phyloP scores from a whole-genome alignment of 2,113 vertebrate species.

The Centropus unirufus region DNA sequence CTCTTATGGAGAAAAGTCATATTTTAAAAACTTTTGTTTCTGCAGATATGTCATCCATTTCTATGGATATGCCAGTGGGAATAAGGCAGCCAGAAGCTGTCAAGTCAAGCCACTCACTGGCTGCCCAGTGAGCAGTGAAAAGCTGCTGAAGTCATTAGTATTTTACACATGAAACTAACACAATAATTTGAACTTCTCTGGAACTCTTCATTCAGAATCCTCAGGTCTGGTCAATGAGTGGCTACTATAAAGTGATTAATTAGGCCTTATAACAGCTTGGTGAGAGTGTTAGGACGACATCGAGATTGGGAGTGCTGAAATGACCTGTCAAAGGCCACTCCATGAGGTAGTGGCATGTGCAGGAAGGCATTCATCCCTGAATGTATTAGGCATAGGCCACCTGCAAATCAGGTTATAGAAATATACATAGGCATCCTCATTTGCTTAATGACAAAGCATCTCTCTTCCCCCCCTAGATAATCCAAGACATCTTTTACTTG shows the following conservation, averaged over 20 bases:
- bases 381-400: neutral
- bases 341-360: neutral
- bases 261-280: neutral
- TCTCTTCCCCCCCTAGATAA: neutral
- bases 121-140: conserved; percentile 26
- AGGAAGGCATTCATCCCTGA: neutral
- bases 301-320: neutral
- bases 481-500: neutral
- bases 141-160: conserved; percentile 46
- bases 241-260: neutral
- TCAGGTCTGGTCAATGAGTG: neutral
- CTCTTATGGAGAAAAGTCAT: neutral
- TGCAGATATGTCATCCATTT: conserved; percentile 44
- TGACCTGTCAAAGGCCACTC: neutral
- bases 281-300: neutral
- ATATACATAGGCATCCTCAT: neutral
- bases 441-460: neutral
- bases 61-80: conserved; percentile 31
- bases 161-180: conserved; percentile 31
- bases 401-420: neutral
- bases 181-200: neutral
- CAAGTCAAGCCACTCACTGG: conserved; percentile 50
- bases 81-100: conserved; percentile 18
- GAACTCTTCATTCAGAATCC: neutral
- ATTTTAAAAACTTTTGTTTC: conserved; percentile 48